Conservation (phyloP, 2,888 invertebrate species). For the Ectobius pallidus region DNA sequence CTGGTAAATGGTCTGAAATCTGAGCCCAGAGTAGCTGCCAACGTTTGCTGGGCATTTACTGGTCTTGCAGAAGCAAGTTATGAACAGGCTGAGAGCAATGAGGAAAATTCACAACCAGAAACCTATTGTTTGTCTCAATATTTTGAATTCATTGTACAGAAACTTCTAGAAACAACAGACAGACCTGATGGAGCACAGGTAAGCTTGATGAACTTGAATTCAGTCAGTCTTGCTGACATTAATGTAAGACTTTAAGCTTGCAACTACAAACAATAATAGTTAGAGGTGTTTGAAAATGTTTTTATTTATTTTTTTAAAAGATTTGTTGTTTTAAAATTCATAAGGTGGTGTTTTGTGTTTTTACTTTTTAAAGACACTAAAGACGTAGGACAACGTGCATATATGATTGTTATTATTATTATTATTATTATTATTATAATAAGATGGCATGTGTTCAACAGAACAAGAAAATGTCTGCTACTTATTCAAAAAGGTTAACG, state of each 20-base stretch:
- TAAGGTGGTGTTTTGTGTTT: no score
- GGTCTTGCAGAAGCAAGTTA: conserved; percentile 96
- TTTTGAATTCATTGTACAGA: conserved; percentile 92
- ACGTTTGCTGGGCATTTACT: conserved; percentile 99
- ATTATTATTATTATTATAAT: no score
- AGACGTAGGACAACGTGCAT: no score
- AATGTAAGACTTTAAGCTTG: neutral
- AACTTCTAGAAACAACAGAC: conserved; percentile 93
- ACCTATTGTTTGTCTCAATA: conserved; percentile 93
- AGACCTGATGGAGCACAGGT: conserved; percentile 79
- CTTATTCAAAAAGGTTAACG: no score
- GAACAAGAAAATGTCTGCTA: no score
- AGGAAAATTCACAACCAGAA: conserved; percentile 74
- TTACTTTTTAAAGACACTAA: no score
- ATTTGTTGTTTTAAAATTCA: no score
- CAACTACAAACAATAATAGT: no score
- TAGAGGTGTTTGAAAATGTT: no score
- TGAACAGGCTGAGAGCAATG: conserved; percentile 69
- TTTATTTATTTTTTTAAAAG: no score
- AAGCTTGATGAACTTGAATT: conserved; percentile 1
- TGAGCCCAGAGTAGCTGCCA: conserved; percentile 95
- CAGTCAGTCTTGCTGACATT: neutral
- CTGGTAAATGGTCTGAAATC: conserved; percentile 83
- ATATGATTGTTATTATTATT: no score
- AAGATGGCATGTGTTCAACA: no score